These are phyloP conservation scores for Oscheius myriophilus DNA, from an alignment of 2,888 invertebrate genomes.

Conservation along the genomic window DNA sequence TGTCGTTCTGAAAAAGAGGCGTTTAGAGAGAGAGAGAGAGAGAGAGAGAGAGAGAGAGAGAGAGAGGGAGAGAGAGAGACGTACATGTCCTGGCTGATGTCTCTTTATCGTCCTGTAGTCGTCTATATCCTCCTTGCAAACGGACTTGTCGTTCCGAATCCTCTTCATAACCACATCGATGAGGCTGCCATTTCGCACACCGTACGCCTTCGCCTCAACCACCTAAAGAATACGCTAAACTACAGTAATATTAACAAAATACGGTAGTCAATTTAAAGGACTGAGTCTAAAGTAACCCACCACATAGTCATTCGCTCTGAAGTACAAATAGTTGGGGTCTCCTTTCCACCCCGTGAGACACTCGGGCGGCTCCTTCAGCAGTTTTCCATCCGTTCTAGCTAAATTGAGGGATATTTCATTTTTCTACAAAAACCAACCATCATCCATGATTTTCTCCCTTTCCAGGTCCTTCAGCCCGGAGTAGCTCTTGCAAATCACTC, in stretches of 20 bases:
- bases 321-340: conserved; percentile 18
- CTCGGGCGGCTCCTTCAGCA: conserved; percentile 25
- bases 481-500: conserved; percentile 27
- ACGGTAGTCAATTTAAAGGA: background rate
- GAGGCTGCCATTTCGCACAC: conserved; percentile 59
- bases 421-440: conserved; percentile 2
- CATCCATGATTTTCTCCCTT: conserved; percentile 29
- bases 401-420: background rate
- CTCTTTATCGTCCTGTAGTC: conserved; percentile 23
- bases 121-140: conserved; percentile 29
- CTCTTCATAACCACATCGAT: conserved; percentile 62
- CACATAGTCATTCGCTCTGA: conserved; percentile 16
- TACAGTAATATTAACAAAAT: background rate
- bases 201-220: conserved; percentile 64
- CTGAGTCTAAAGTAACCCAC: background rate
- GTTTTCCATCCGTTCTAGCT: conserved; percentile 19
- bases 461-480: conserved; percentile 33
- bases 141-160: conserved; percentile 56
- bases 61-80: too few species aligned
- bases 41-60: too few species aligned
- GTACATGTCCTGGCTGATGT: conserved; percentile 27
- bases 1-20: conserved; percentile 9
- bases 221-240: conserved; percentile 41
- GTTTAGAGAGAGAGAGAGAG: too few species aligned
- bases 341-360: conserved; percentile 15